Evolutionary conservation across 2,888 invertebrate species (phyloP).

Genomic region (Ornithoptera priamus): DNA sequence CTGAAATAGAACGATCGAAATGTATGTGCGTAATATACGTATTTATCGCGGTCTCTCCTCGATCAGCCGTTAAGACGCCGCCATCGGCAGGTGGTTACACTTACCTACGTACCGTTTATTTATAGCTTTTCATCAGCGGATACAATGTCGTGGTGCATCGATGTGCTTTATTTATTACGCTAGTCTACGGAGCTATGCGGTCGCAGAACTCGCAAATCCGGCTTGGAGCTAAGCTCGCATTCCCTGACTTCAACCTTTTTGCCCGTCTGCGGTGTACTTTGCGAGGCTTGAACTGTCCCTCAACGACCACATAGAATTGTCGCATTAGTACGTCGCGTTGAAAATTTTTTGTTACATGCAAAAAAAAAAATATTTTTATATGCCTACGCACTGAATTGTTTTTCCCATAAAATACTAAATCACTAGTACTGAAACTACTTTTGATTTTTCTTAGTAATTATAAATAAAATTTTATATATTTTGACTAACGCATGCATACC

Average conservation of each 20-base stretch:
- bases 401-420: too few species aligned
- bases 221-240: constrained; percentile 52
- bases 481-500: too few species aligned
- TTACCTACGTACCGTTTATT: constrained; percentile 39
- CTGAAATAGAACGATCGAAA: constrained; percentile 16
- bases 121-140: constrained; percentile 39
- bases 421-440: too few species aligned
- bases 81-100: constrained; percentile 40
- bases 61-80: constrained; percentile 24
- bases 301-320: constrained; percentile 21
- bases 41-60: constrained; percentile 27
- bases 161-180: constrained; percentile 38
- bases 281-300: constrained; percentile 19
- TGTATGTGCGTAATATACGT: constrained; percentile 20
- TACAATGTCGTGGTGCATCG: constrained; percentile 45
- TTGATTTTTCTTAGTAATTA: too few species aligned
- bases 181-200: constrained; percentile 36
- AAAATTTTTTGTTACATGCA: neutral
- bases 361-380: too few species aligned
- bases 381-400: too few species aligned
- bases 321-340: constrained; percentile 14
- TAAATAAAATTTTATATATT: too few species aligned
- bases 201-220: constrained; percentile 44
- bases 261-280: constrained; percentile 50
- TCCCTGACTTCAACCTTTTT: constrained; percentile 59